A percentile compares a stretch with the other conserved stretches of the same genome.
phyloP scores from a whole-genome alignment of 1,140 invertebrate genomes.

The Macrostomum lignano region DNA sequence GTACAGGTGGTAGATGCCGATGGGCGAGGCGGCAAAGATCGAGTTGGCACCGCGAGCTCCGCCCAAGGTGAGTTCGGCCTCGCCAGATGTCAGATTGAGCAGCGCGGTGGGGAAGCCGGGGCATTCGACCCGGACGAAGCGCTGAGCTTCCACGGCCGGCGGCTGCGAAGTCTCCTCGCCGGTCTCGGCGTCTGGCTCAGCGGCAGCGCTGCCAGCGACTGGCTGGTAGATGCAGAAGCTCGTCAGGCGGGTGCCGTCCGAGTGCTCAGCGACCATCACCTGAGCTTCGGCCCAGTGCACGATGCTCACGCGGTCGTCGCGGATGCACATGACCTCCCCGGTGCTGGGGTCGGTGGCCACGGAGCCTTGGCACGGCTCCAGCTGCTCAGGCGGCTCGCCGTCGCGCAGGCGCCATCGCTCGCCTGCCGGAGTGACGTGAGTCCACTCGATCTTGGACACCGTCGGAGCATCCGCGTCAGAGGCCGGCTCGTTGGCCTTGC shows the following conservation, averaged over 20 bases:
- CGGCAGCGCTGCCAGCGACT: background rate
- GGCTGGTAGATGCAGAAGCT: constrained; percentile 9
- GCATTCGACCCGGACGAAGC: constrained; percentile 16
- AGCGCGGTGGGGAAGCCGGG: constrained; percentile 23
- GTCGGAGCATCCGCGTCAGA: too few relatives aligned
- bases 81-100: too few relatives aligned
- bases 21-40: constrained; percentile 16
- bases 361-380: too few relatives aligned
- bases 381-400: constrained; percentile 7
- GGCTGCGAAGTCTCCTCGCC: constrained; percentile 9
- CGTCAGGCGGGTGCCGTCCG: constrained; percentile 24
- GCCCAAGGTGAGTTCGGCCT: constrained; percentile 20
- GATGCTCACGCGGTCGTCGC: constrained; percentile 24
- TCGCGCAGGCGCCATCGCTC: constrained; percentile 8
- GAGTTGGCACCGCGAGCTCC: constrained; percentile 20
- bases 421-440: constrained; percentile 9
- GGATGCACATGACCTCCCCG: constrained; percentile 17
- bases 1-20: constrained; percentile 20
- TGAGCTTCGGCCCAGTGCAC: constrained; percentile 21
- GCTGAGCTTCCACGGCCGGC: constrained; percentile 1
- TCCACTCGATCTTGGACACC: too few relatives aligned
- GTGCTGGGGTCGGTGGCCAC: background rate
- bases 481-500: constrained; percentile 2
- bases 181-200: constrained; percentile 9
- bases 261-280: constrained; percentile 19